Evolutionary conservation across 2,797 vertebrate species (phyloP).

Genomic region (Myotis vivesi): DNA sequence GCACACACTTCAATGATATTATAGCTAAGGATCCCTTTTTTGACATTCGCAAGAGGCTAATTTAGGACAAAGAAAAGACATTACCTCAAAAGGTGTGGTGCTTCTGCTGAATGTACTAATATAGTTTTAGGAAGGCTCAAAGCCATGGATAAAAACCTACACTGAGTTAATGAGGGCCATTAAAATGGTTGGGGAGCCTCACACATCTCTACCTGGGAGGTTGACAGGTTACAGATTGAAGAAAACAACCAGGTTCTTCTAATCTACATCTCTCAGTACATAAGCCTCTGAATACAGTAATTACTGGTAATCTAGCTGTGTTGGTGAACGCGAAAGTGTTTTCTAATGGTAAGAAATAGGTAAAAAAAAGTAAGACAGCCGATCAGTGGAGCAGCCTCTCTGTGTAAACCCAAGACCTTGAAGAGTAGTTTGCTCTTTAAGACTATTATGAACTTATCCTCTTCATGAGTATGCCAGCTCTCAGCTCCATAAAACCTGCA

Average conservation of each 20-base stretch:
- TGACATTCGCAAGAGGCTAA: background rate
- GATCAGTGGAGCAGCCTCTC: constrained; percentile 5
- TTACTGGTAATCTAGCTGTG: background rate
- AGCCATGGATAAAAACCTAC: background rate
- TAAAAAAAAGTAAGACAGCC: constrained; percentile 41
- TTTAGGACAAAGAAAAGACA: constrained; percentile 20
- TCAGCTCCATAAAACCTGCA: constrained; percentile 82
- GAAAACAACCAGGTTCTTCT: background rate
- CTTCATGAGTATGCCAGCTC: constrained; percentile 56
- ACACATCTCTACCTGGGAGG: background rate
- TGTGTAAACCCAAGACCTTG: constrained; percentile 27
- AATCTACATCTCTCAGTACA: background rate
- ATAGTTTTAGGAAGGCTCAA: background rate
- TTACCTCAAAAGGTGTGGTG: background rate
- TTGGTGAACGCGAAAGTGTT: constrained; percentile 37
- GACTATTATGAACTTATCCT: constrained; percentile 65
- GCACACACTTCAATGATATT: background rate
- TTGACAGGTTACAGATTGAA: constrained; percentile 12
- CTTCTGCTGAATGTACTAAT: background rate
- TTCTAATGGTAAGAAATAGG: constrained; percentile 53
- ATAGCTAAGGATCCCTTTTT: background rate
- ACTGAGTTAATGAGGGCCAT: constrained; percentile 5
- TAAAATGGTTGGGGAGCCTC: constrained; percentile 26
- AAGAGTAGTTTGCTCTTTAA: constrained; percentile 71
- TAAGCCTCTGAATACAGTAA: background rate